Evolutionary conservation across 1,140 invertebrate species (phyloP).

Genomic region (Drosophila eugracilis): DNA sequence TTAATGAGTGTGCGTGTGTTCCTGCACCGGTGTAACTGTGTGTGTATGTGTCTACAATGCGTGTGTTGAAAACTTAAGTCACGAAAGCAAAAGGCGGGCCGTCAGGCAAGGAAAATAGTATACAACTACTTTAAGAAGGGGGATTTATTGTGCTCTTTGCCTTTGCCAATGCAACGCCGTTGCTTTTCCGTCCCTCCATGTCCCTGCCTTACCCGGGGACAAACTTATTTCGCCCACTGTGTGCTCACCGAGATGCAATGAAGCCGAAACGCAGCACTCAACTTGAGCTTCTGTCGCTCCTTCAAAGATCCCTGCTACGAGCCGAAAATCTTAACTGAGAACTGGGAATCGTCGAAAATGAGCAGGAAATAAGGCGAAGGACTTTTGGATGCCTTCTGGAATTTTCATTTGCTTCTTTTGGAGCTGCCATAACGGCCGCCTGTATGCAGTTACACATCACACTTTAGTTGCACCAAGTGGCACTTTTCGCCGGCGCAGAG

Average conservation of each 20-base stretch:
- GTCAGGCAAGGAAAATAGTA: constrained; percentile 56
- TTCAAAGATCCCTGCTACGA: constrained; percentile 20
- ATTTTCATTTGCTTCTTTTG: constrained; percentile 53
- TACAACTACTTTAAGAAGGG: constrained; percentile 61
- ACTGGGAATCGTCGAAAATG: constrained; percentile 23
- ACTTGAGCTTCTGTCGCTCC: constrained; percentile 49
- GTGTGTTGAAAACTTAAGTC: constrained; percentile 76
- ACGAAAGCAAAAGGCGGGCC: constrained; percentile 47
- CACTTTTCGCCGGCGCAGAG: constrained; percentile 26
- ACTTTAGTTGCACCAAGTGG: constrained; percentile 23
- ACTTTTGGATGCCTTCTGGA: constrained; percentile 27
- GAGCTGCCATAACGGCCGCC: constrained; percentile 37
- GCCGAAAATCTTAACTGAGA: constrained; percentile 51
- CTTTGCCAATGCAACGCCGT: constrained; percentile 4
- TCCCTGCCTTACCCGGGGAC: neutral
- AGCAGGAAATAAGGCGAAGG: constrained; percentile 21
- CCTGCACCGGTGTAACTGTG: constrained; percentile 19
- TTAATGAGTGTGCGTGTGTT: constrained; percentile 55
- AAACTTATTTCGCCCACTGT: constrained; percentile 20
- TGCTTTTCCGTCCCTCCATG: neutral
- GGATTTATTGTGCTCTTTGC: constrained; percentile 67
- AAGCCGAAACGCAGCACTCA: constrained; percentile 76
- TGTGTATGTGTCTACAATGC: constrained; percentile 31
- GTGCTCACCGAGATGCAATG: constrained; percentile 64
- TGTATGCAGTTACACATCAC: constrained; percentile 46